Percentiles rank a stretch among this genome's conserved stretches.
Conservation (phyloP, 2,888 invertebrate genomes). For the Rutpela maculata region DNA sequence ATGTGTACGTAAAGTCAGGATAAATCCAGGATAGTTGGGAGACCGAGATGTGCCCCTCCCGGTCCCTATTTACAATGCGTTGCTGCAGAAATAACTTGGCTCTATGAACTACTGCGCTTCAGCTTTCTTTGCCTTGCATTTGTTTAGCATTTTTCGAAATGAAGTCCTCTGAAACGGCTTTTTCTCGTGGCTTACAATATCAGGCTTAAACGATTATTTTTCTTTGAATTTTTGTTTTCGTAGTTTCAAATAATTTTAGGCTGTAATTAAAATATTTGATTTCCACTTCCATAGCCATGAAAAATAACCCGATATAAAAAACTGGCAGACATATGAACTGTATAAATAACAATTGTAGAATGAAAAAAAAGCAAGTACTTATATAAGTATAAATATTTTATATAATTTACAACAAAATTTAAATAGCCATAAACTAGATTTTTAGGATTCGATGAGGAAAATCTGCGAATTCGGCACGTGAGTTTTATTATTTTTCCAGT, state of each 20-base stretch:
- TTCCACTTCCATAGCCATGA: neutral
- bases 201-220: neutral
- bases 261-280: too few species aligned
- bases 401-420: too few species aligned
- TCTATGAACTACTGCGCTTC: slow-evolving; percentile 54
- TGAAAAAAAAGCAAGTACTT: too few species aligned
- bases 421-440: too few species aligned
- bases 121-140: slow-evolving; percentile 48
- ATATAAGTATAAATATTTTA: too few species aligned
- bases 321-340: neutral
- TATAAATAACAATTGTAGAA: neutral
- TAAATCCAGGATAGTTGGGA: slow-evolving; percentile 58
- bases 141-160: slow-evolving; percentile 23
- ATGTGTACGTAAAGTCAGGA: slow-evolving; percentile 54
- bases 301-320: neutral
- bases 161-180: neutral
- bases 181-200: slow-evolving; percentile 4
- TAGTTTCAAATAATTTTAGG: neutral
- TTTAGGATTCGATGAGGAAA: too few species aligned
- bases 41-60: slow-evolving; percentile 56
- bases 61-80: slow-evolving; percentile 54
- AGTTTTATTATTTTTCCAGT: too few species aligned
- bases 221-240: neutral
- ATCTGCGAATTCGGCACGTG: too few species aligned
- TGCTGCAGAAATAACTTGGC: slow-evolving; percentile 61